A percentile compares a stretch with the other conserved stretches of the same genome.
These are phyloP conservation scores for Ormyrus labotus DNA, from an alignment of 2,888 invertebrate species.

Conservation along the genomic window DNA sequence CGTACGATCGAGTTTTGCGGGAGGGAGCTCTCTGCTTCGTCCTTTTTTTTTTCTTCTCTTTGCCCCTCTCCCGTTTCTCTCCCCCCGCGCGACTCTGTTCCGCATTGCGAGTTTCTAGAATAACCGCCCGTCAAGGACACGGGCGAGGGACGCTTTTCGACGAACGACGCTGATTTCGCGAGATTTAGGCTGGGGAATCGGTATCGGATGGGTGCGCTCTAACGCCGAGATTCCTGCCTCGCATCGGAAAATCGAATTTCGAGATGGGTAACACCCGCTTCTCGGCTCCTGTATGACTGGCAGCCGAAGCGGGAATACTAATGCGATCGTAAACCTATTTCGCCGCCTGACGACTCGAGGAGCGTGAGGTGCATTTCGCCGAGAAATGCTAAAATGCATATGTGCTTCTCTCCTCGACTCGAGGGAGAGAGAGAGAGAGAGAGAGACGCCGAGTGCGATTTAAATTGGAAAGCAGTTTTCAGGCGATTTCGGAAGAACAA, in stretches of 20 bases:
- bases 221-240: not conserved
- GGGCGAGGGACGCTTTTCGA: constrained; percentile 11
- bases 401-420: not conserved
- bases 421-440: not conserved
- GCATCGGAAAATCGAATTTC: constrained; percentile 14
- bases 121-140: constrained; percentile 1
- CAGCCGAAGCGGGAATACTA: constrained; percentile 12
- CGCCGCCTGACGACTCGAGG: constrained; percentile 19
- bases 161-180: too few species aligned
- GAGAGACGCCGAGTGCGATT: too few species aligned
- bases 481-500: too few species aligned
- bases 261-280: constrained; percentile 26
- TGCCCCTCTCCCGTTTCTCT: too few species aligned
- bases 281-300: not conserved
- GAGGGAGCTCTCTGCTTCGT: too few species aligned
- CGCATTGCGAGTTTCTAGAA: constrained; percentile 19
- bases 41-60: too few species aligned
- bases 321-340: constrained; percentile 52
- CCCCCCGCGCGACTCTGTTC: not conserved
- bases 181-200: too few species aligned
- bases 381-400: not conserved
- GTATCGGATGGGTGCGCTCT: too few species aligned
- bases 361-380: constrained; percentile 42
- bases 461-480: too few species aligned
- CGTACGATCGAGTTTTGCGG: constrained; percentile 16